A percentile compares a stretch with the other conserved stretches of the same genome.
Evolutionary conservation across 1,140 invertebrate species (phyloP).

Genomic region (Halyomorpha halys): DNA sequence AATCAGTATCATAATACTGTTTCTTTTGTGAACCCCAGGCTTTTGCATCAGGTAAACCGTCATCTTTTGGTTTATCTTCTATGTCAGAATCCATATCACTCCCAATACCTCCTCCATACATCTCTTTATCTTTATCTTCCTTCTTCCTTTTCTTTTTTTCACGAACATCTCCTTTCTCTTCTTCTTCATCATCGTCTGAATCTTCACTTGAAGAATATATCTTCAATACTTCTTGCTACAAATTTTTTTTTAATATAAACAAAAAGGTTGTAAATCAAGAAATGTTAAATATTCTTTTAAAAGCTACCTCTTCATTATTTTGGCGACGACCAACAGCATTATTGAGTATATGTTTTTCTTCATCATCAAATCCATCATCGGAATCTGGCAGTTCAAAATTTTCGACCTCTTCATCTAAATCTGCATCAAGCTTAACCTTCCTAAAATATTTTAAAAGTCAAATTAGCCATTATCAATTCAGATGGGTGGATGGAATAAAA

Average conservation of each 20-base stretch:
- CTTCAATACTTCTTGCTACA: constrained; percentile 47
- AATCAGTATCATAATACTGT: constrained; percentile 75
- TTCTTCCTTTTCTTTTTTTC: constrained; percentile 43
- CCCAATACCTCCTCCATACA: constrained; percentile 37
- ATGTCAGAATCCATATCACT: constrained; percentile 50
- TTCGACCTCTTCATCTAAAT: constrained; percentile 23
- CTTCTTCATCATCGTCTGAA: constrained; percentile 43
- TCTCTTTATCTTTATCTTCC: constrained; percentile 39
- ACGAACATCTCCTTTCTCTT: constrained; percentile 36
- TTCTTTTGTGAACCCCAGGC: constrained; percentile 76
- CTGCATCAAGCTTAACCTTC: constrained; percentile 17
- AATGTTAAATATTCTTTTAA: background rate
- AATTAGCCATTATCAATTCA: too few relatives aligned
- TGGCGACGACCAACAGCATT: constrained; percentile 42
- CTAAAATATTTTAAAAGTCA: background rate
- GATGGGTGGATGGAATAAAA: too few relatives aligned
- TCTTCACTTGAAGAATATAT: constrained; percentile 37
- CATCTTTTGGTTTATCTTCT: constrained; percentile 53
- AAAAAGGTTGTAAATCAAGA: background rate
- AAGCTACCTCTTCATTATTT: constrained; percentile 40
- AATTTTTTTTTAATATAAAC: too few relatives aligned
- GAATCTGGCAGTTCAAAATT: constrained; percentile 53
- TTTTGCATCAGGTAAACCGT: constrained; percentile 59
- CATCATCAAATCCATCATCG: constrained; percentile 55
- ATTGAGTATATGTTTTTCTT: constrained; percentile 31